A percentile compares a stretch with the other conserved stretches of the same genome.
Evolutionary conservation across 35 echinoderm and acorn worm species (phyloP).

Genomic region (Apostichopus californicus): DNA sequence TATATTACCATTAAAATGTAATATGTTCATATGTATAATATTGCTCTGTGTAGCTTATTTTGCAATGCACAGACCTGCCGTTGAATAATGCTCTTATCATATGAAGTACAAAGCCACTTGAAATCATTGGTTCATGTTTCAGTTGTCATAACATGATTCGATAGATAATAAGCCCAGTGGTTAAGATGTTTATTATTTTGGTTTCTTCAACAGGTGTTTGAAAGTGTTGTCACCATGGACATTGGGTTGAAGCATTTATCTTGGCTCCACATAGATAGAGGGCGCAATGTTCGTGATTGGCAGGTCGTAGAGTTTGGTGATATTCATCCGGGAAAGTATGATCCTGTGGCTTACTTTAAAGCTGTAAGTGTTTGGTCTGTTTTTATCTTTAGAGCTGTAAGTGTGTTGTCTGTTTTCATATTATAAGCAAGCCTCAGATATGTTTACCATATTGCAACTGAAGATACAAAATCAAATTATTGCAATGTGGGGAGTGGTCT

Average conservation of each 20-base stretch:
- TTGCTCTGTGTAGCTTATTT: too few species aligned
- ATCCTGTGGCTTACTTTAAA: slow-evolving; percentile 68
- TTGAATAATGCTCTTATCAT: too few species aligned
- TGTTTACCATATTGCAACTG: neutral
- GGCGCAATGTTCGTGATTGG: slow-evolving; percentile 71
- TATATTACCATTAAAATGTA: too few species aligned
- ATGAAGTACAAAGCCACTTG: too few species aligned
- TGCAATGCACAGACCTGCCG: too few species aligned
- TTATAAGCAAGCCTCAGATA: neutral
- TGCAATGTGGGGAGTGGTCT: too few species aligned
- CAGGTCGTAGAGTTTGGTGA: slow-evolving; percentile 50
- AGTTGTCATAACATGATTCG: too few species aligned
- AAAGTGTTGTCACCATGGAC: slow-evolving; percentile 74
- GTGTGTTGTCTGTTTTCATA: neutral
- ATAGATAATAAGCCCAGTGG: too few species aligned
- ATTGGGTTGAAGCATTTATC: slow-evolving; percentile 76
- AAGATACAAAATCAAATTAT: too few species aligned
- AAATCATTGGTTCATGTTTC: too few species aligned
- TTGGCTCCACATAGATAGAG: slow-evolving; percentile 77
- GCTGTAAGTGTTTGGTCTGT: slow-evolving; percentile 52
- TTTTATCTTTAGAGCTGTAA: slow-evolving; percentile 44
- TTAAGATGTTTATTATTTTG: neutral
- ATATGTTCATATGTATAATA: too few species aligned
- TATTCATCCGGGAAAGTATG: slow-evolving; percentile 70
- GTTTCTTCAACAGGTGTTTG: slow-evolving; percentile 50